These are phyloP conservation scores for Brachypalpus laphriformis DNA, from an alignment of 2,888 invertebrate genomes.

Conservation along the genomic window DNA sequence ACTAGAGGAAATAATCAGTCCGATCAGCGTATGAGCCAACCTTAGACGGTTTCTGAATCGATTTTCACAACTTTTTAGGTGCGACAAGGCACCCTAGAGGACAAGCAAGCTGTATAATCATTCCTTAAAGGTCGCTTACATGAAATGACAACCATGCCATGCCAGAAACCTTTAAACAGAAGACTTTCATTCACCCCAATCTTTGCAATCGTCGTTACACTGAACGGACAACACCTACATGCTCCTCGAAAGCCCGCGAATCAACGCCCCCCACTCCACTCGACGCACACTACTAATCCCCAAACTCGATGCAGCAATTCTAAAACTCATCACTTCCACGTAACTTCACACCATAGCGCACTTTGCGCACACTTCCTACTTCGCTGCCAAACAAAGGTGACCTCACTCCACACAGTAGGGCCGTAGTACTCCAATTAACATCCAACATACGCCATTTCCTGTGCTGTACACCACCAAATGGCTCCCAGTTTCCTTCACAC, in stretches of 20 bases:
- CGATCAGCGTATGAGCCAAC: no score
- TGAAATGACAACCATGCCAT: no score
- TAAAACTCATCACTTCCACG: constrained; percentile 11
- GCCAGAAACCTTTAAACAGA: no score
- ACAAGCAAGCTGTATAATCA: no score
- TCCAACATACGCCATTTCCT: constrained; percentile 54
- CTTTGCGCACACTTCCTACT: constrained; percentile 5
- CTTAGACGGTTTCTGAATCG: no score
- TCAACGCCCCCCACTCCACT: not conserved
- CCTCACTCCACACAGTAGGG: constrained; percentile 29
- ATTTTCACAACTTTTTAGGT: no score
- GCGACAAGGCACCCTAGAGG: no score
- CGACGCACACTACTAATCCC: not conserved
- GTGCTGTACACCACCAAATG: constrained; percentile 54
- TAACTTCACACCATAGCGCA: not conserved
- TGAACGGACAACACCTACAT: not conserved
- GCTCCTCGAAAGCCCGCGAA: no score
- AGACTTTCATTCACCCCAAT: no score
- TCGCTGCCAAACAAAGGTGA: constrained; percentile 25
- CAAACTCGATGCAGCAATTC: not conserved
- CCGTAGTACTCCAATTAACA: constrained; percentile 17
- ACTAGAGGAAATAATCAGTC: no score
- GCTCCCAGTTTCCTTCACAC: constrained; percentile 31
- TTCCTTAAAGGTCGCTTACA: no score
- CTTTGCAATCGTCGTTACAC: no score